phyloP scores from a whole-genome alignment of 2,797 vertebrate species.

The Liasis olivaceus region DNA sequence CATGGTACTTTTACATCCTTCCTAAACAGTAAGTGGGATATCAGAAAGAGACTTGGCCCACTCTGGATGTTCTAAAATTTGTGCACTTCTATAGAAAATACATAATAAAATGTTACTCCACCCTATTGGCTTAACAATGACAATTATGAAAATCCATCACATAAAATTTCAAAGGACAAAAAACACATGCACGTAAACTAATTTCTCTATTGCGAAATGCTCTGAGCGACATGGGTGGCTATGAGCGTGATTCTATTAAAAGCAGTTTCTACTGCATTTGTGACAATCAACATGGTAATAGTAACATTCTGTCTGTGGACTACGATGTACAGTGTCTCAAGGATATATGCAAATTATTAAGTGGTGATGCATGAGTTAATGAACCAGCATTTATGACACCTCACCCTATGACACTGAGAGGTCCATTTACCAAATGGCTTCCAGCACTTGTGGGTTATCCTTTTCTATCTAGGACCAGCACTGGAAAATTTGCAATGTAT shows the following conservation, averaged over 20 bases:
- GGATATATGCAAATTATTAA: neutral
- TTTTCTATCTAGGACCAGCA: neutral
- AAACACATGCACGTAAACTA: too few species aligned
- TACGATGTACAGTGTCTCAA: neutral
- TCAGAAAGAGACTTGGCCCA: neutral
- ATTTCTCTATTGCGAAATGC: neutral
- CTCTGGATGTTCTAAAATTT: neutral
- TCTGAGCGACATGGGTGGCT: neutral
- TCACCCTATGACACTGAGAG: neutral
- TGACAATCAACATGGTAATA: neutral
- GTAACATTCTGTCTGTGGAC: neutral
- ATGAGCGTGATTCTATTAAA: neutral
- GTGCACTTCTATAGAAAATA: neutral
- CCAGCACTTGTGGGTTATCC: neutral
- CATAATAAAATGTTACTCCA: neutral
- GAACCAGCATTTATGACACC: neutral
- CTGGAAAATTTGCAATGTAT: neutral
- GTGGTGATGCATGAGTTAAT: neutral
- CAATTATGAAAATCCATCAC: neutral
- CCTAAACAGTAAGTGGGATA: neutral
- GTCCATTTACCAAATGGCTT: neutral
- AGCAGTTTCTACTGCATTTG: neutral
- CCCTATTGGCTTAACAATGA: neutral
- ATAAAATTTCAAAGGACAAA: neutral
- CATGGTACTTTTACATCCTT: neutral